Evolutionary conservation across 2,888 invertebrate genomes (phyloP).

Genomic region (Blera fallax): DNA sequence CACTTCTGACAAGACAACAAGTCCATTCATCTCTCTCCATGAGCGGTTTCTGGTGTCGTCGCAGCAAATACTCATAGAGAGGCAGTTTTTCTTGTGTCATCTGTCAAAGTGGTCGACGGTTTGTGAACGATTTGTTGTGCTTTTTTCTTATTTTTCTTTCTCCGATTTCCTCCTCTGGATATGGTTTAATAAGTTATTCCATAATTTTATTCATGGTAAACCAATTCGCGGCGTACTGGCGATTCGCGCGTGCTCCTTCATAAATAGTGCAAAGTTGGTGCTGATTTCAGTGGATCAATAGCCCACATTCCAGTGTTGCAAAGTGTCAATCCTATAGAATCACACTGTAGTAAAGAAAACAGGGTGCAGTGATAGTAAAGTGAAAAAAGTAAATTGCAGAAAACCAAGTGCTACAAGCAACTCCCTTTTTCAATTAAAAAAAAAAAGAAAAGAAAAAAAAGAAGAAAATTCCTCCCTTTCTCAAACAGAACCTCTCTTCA

Average conservation of each 20-base stretch:
- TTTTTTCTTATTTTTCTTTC: slow-evolving; percentile 39
- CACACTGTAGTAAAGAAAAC: slow-evolving; percentile 1
- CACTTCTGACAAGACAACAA: slow-evolving; percentile 35
- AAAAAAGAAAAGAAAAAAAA: slow-evolving; percentile 2
- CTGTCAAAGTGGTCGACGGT: slow-evolving; percentile 59
- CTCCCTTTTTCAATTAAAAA: neutral
- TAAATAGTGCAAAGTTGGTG: slow-evolving; percentile 6
- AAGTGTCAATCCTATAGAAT: slow-evolving; percentile 12
- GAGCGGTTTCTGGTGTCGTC: slow-evolving; percentile 14
- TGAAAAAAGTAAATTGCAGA: slow-evolving; percentile 5
- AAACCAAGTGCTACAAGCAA: slow-evolving; percentile 18
- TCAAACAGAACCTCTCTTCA: slow-evolving; percentile 8
- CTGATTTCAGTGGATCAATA: slow-evolving; percentile 42
- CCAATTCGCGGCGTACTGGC: neutral
- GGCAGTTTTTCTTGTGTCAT: slow-evolving; percentile 62
- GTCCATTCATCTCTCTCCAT: slow-evolving; percentile 47
- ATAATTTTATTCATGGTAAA: neutral
- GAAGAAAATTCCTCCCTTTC: slow-evolving; percentile 10
- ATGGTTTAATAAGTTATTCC: neutral
- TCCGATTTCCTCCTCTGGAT: slow-evolving; percentile 13
- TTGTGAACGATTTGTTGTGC: slow-evolving; percentile 51
- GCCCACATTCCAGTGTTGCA: slow-evolving; percentile 23
- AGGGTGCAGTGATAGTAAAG: slow-evolving; percentile 41
- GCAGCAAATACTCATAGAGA: slow-evolving; percentile 27
- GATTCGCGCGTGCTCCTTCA: slow-evolving; percentile 21